Conservation (phyloP, 1,140 invertebrate genomes). For the Lanistes nyassanus region DNA sequence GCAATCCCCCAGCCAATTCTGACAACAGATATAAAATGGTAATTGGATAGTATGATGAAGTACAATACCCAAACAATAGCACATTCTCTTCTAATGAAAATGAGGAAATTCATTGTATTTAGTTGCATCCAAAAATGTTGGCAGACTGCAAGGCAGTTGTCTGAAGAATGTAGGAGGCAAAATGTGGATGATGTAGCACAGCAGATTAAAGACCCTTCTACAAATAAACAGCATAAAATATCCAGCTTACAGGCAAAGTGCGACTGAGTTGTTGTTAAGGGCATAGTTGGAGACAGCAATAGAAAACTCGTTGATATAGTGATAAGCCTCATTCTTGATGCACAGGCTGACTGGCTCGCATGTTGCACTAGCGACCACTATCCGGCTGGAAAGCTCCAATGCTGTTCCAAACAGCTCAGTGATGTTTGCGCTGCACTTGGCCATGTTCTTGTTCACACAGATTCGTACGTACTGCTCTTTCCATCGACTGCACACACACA, state of each 20-base stretch:
- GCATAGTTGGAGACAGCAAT: conserved; percentile 7
- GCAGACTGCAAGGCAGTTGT: too few relatives aligned
- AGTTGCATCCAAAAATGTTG: too few relatives aligned
- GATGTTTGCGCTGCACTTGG: not conserved
- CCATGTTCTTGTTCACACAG: not conserved
- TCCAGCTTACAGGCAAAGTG: conserved; percentile 11
- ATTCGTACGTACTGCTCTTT: not conserved
- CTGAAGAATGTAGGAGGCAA: not conserved
- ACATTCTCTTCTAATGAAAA: too few relatives aligned
- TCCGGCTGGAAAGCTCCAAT: not conserved
- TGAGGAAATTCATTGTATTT: too few relatives aligned
- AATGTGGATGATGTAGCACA: not conserved
- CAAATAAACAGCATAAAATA: not conserved
- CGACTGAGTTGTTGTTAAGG: not conserved
- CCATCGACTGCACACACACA: not conserved
- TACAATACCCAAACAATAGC: too few relatives aligned
- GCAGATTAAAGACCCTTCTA: not conserved
- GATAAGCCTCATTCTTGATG: conserved; percentile 2
- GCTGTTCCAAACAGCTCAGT: not conserved
- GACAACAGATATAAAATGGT: too few relatives aligned
- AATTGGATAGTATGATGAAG: too few relatives aligned
- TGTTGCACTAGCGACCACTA: not conserved
- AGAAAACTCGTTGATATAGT: conserved; percentile 22
- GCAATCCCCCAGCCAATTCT: too few relatives aligned
- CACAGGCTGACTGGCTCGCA: conserved; percentile 1